Evolutionary conservation across 1,140 invertebrate genomes (phyloP).

Genomic region (Orchesella cincta): DNA sequence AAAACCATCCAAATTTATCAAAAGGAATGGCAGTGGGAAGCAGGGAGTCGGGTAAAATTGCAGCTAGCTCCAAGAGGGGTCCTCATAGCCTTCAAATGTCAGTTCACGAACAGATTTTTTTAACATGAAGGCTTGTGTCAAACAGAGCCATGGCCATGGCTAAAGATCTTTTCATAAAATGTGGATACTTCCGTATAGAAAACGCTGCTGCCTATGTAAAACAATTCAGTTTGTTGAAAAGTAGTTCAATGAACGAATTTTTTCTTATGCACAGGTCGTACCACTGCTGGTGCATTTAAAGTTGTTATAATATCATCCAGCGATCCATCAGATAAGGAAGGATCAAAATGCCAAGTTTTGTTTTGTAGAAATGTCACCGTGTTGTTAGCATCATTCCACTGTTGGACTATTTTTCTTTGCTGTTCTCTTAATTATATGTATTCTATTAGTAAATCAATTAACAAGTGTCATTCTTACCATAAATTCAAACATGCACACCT

Average conservation of each 20-base stretch:
- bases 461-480: constrained; percentile 7
- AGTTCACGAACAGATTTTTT: constrained; percentile 69
- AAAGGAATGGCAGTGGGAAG: constrained; percentile 62
- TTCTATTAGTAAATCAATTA: background rate
- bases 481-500: constrained; percentile 64
- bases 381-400: constrained; percentile 62
- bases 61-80: constrained; percentile 68
- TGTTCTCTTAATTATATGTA: constrained; percentile 44
- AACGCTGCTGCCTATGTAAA: constrained; percentile 65
- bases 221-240: constrained; percentile 52
- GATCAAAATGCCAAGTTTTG: constrained; percentile 72
- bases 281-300: constrained; percentile 73
- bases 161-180: constrained; percentile 45
- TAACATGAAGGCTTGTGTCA: constrained; percentile 60
- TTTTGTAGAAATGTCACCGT: constrained; percentile 80
- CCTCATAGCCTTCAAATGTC: constrained; percentile 75
- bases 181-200: constrained; percentile 57
- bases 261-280: constrained; percentile 47
- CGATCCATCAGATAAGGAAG: constrained; percentile 68
- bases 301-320: constrained; percentile 73
- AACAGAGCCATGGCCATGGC: constrained; percentile 42
- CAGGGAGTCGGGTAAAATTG: constrained; percentile 60
- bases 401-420: constrained; percentile 57
- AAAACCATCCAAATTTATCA: constrained; percentile 79
- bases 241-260: too few species aligned